phyloP scores from a whole-genome alignment of 2,797 vertebrate species.

The Lepidocolaptes lacrymiger region DNA sequence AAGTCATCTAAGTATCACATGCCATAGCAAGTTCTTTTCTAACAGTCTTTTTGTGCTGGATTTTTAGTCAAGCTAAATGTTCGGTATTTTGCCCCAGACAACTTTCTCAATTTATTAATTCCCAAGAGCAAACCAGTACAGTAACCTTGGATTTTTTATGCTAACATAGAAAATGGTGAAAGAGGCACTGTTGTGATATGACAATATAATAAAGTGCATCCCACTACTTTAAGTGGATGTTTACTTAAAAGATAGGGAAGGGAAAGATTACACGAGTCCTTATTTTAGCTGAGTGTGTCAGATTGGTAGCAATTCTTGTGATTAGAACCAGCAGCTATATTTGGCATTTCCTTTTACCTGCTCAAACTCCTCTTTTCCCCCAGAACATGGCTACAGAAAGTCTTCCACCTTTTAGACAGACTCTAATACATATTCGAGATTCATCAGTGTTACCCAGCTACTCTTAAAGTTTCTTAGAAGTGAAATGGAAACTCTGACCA shows the following conservation, averaged over 20 bases:
- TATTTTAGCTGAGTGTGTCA: not conserved
- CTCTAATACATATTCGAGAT: not conserved
- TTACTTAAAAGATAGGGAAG: not conserved
- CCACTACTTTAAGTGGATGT: not conserved
- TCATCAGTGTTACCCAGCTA: not conserved
- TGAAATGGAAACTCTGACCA: not conserved
- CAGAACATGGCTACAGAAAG: not conserved
- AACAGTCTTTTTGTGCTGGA: not conserved
- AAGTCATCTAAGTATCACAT: not conserved
- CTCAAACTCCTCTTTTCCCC: not conserved
- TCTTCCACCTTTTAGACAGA: not conserved
- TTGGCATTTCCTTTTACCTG: not conserved
- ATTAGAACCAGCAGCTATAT: not conserved
- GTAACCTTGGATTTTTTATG: not conserved
- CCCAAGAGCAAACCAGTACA: not conserved
- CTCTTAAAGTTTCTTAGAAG: not conserved
- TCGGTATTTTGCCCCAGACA: not conserved
- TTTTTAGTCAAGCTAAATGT: not conserved
- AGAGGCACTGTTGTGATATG: not conserved
- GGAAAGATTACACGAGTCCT: not conserved
- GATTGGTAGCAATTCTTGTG: not conserved
- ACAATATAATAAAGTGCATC: not conserved
- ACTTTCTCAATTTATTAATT: not conserved
- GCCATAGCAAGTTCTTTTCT: not conserved
- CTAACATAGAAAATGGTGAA: not conserved